phyloP scores from a whole-genome alignment of 2,113 vertebrate species.

The Osmerus mordax region DNA sequence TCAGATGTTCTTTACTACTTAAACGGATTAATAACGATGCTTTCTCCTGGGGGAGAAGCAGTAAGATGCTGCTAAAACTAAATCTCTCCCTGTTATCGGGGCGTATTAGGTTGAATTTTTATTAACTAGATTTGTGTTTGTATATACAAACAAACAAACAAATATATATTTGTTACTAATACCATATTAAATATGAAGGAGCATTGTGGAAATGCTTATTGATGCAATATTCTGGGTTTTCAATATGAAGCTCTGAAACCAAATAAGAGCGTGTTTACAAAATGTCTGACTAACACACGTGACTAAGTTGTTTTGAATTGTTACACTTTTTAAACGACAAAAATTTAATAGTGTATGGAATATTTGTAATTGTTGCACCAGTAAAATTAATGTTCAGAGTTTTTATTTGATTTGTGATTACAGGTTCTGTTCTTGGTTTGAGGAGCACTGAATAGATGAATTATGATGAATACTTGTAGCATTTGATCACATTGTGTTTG shows the following conservation, averaged over 20 bases:
- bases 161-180: neutral
- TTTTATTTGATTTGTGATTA: conserved; percentile 35
- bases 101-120: conserved; percentile 47
- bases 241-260: conserved; percentile 38
- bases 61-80: conserved; percentile 58
- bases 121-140: neutral
- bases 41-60: conserved; percentile 33
- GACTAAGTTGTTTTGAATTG: conserved; percentile 14
- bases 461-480: conserved; percentile 11
- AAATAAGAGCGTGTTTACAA: conserved; percentile 54
- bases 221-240: conserved; percentile 42
- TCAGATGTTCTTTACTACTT: conserved; percentile 22
- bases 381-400: conserved; percentile 23
- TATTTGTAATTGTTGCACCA: conserved; percentile 46
- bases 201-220: neutral
- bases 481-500: conserved; percentile 29
- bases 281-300: conserved; percentile 1
- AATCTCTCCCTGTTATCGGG: conserved; percentile 31
- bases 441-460: conserved; percentile 1
- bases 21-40: conserved; percentile 41
- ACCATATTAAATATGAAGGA: neutral
- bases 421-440: conserved; percentile 35
- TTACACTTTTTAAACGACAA: conserved; percentile 28
- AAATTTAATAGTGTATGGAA: conserved; percentile 1
- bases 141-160: too few species aligned